Percentiles rank a stretch among this genome's conserved stretches.
These are phyloP conservation scores for Nemoura dubitans DNA, from an alignment of 2,888 invertebrate species.

Conservation along the genomic window DNA sequence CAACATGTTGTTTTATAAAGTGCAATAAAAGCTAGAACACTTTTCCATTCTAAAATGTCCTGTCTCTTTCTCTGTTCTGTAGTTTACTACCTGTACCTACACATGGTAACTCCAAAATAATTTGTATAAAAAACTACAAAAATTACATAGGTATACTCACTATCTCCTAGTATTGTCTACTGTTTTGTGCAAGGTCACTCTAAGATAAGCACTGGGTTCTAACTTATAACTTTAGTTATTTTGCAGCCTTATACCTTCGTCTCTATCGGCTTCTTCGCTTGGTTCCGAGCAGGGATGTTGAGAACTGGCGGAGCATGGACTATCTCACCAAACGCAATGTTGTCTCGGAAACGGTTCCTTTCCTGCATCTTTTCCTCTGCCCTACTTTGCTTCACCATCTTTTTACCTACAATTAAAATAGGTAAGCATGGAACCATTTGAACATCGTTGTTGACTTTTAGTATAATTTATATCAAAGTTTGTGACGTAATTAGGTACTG, in stretches of 20 bases:
- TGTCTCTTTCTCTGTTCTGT: too few relatives aligned
- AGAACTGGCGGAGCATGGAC: slow-evolving; percentile 34
- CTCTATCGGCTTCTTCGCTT: slow-evolving; percentile 16
- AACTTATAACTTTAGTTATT: background rate
- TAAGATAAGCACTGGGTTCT: too few relatives aligned
- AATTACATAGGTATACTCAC: too few relatives aligned
- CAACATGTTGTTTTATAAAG: too few relatives aligned
- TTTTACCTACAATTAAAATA: slow-evolving; percentile 7
- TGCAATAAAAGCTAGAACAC: too few relatives aligned
- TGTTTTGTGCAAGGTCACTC: too few relatives aligned
- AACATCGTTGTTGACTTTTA: background rate
- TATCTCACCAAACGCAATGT: slow-evolving; percentile 23
- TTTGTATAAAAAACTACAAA: too few relatives aligned
- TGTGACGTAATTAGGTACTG: background rate
- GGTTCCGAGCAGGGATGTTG: slow-evolving; percentile 10
- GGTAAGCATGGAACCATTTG: too few relatives aligned
- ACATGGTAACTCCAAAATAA: too few relatives aligned
- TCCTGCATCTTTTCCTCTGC: slow-evolving; percentile 8
- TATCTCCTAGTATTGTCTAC: too few relatives aligned
- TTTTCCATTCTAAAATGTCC: too few relatives aligned
- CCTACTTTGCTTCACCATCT: slow-evolving; percentile 7
- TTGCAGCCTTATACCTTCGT: background rate
- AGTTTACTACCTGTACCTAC: too few relatives aligned
- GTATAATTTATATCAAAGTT: background rate
- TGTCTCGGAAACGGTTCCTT: slow-evolving; percentile 19